These are phyloP conservation scores for Mionectes olivaceus DNA, from an alignment of 2,797 vertebrate genomes.

Conservation along the genomic window DNA sequence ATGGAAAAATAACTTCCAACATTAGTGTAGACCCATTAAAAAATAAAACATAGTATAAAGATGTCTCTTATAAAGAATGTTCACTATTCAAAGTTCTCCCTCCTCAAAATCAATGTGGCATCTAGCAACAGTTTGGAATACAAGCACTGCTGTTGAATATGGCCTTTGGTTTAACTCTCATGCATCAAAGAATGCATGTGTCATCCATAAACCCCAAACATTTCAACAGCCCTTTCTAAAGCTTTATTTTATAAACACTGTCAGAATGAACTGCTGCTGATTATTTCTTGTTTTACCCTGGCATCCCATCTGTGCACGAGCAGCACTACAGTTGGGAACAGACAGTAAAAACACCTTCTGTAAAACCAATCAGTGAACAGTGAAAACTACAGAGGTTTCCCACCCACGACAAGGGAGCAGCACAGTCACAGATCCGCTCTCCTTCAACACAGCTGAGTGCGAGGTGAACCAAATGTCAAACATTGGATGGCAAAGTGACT, in stretches of 20 bases:
- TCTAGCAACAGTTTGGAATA: background rate
- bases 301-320: background rate
- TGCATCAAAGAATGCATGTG: background rate
- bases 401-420: background rate
- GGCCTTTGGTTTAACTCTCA: conserved; percentile 8
- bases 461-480: background rate
- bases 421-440: background rate
- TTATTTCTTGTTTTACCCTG: conserved; percentile 25
- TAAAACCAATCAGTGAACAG: background rate
- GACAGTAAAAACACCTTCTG: background rate
- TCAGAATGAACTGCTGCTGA: conserved; percentile 12
- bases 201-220: conserved; percentile 16
- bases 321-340: background rate
- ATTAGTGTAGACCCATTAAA: background rate
- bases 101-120: background rate
- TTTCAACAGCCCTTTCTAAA: conserved; percentile 7
- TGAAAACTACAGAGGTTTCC: background rate
- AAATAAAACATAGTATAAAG: background rate
- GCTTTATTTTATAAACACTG: conserved; percentile 8
- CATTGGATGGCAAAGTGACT: background rate
- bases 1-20: background rate
- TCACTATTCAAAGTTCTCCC: background rate
- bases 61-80: background rate
- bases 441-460: background rate
- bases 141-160: background rate